A percentile compares a stretch with the other conserved stretches of the same genome.
phyloP scores from a whole-genome alignment of 2,113 vertebrate genomes.

The Microtus ochrogaster region DNA sequence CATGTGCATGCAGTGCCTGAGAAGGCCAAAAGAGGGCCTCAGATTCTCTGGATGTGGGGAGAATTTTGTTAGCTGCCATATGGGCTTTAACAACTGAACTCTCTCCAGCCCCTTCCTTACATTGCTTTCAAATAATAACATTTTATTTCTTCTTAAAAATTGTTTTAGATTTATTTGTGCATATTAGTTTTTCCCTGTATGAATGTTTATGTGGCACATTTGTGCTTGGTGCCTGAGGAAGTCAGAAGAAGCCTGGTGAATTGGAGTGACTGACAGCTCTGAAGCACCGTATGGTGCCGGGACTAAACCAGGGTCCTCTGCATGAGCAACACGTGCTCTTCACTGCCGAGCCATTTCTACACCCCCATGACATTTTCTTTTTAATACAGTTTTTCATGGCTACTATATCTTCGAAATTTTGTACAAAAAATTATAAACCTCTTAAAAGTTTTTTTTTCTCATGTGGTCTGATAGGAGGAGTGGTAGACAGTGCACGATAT shows the following conservation, averaged over 20 bases:
- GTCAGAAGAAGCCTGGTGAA: not conserved
- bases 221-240: not conserved
- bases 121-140: conserved; percentile 28
- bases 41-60: not conserved
- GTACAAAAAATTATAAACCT: not conserved
- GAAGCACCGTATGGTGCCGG: not conserved
- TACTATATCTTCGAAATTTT: conserved; percentile 31
- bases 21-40: not conserved
- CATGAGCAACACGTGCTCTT: not conserved
- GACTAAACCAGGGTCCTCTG: not conserved
- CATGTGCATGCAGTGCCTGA: not conserved
- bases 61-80: not conserved
- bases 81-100: no score
- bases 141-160: not conserved
- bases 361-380: not conserved
- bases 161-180: not conserved
- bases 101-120: not conserved
- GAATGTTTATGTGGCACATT: not conserved
- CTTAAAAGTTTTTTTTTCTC: conserved; percentile 8
- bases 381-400: not conserved
- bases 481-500: not conserved
- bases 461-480: not conserved
- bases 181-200: not conserved
- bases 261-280: not conserved
- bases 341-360: not conserved